phyloP scores from a whole-genome alignment of 1,140 invertebrate species.

The Popillia japonica region DNA sequence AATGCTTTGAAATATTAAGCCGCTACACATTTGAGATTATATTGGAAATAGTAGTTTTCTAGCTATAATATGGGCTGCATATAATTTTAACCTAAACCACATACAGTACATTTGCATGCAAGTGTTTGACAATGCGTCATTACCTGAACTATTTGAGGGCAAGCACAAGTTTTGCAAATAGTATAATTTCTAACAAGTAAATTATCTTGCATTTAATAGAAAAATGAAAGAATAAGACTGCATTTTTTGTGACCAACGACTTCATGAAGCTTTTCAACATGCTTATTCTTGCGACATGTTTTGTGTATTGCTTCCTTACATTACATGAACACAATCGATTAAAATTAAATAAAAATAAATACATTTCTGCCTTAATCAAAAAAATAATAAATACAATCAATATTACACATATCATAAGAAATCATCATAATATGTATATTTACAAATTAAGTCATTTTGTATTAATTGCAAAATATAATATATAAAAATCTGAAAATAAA shows the following conservation, averaged over 20 bases:
- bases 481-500: conserved; percentile 38
- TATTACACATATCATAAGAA: conserved; percentile 29
- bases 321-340: conserved; percentile 40
- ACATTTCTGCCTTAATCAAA: conserved; percentile 13
- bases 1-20: too few relatives aligned
- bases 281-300: conserved; percentile 17
- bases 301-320: conserved; percentile 35
- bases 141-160: too few relatives aligned
- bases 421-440: conserved; percentile 31
- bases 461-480: conserved; percentile 32
- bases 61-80: too few relatives aligned
- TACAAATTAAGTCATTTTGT: conserved; percentile 37
- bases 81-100: too few relatives aligned
- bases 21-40: too few relatives aligned
- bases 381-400: conserved; percentile 35
- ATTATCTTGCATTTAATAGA: too few relatives aligned
- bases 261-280: background rate
- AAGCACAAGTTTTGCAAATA: too few relatives aligned
- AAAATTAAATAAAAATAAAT: conserved; percentile 37
- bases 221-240: background rate
- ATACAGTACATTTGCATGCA: too few relatives aligned
- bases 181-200: too few relatives aligned
- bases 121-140: too few relatives aligned
- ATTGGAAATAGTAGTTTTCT: too few relatives aligned
- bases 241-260: background rate